Evolutionary conservation across 2,797 vertebrate genomes (phyloP), one percentile per base, ranked within the genome.

Genomic region (Echeneis naucrates): DNA sequence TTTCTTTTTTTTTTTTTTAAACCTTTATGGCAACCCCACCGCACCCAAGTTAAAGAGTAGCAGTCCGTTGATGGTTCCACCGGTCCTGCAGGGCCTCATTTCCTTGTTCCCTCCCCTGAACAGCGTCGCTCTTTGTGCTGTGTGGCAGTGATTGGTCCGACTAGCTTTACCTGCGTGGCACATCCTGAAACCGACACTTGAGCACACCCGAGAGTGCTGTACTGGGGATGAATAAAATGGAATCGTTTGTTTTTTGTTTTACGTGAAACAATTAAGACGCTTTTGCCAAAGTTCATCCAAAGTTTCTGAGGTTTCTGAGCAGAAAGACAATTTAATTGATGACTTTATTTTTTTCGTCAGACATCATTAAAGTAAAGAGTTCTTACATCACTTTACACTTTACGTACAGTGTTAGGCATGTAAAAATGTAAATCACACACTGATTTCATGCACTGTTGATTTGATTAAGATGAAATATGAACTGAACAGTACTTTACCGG

Each of bases 41-140:
- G 92, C 90, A 83, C 87, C 87, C 91, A 92, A 67, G 91, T 89
- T 83, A 90, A 85, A 94, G 90, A 95, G 93, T 92, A 93, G 88
- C 86, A 85, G 92, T 90, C 76, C 17, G 91, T 93, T 94, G 92
- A 91, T 80, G 85, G 94, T 93, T 94, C 92, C 93, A 94, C 93
- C 92, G 92, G 93, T 94, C 87, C 59, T 87, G 84, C 91, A 85
- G 85, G 91, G 85, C 89, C 82, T 68, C 19, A 68, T 88, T 94
- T 93, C 92, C 88, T 88, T 83, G 82, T 92, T 90, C 92, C 93
- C 90, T 87, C 90, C 92, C 90, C 77, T 82, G 48, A 81, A 82
- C 88, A 84, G 77, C 42, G 19, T 74, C 61, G 72, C 72, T 73
- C 90, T 93, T 92, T 92, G 92, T 93, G 87, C 79, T 89, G 84